These are phyloP conservation scores for Abrostola tripartita DNA, from an alignment of 2,888 invertebrate genomes.

Conservation along the genomic window DNA sequence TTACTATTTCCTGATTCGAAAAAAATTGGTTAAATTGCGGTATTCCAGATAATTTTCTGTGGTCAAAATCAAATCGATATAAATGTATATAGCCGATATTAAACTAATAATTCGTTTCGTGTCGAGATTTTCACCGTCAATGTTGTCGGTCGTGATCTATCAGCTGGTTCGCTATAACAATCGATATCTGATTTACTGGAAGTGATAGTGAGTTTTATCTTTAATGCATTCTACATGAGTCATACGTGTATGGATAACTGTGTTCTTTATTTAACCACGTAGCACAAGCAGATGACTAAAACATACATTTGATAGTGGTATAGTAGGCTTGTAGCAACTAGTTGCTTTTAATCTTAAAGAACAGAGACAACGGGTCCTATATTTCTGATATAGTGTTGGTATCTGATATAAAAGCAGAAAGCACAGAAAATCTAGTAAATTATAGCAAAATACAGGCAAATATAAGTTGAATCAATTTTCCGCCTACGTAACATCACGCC, in stretches of 20 bases:
- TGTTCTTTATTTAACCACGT: too few species aligned
- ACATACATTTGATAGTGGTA: too few species aligned
- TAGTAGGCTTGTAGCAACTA: too few species aligned
- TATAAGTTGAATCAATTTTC: too few species aligned
- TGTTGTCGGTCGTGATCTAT: slow-evolving; percentile 66
- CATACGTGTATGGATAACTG: slow-evolving; percentile 1
- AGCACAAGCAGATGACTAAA: too few species aligned
- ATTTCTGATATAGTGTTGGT: too few species aligned
- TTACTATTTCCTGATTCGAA: slow-evolving; percentile 24
- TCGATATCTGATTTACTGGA: slow-evolving; percentile 51
- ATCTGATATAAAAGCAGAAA: too few species aligned
- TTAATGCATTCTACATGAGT: slow-evolving; percentile 8
- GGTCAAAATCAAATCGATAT: slow-evolving; percentile 50
- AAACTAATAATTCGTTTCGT: slow-evolving; percentile 62
- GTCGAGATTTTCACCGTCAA: slow-evolving; percentile 66
- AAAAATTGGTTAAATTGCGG: slow-evolving; percentile 46
- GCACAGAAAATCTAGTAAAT: too few species aligned
- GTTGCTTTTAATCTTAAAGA: too few species aligned
- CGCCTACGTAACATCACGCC: too few species aligned
- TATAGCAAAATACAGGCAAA: too few species aligned
- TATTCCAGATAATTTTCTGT: slow-evolving; percentile 46
- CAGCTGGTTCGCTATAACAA: slow-evolving; percentile 46
- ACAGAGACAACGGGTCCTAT: too few species aligned
- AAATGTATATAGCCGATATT: slow-evolving; percentile 49
- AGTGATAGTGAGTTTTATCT: slow-evolving; percentile 41